Base-by-base conservation (phyloP, 2,113 vertebrate genomes). In the Sisor rabdophorus region DNA sequence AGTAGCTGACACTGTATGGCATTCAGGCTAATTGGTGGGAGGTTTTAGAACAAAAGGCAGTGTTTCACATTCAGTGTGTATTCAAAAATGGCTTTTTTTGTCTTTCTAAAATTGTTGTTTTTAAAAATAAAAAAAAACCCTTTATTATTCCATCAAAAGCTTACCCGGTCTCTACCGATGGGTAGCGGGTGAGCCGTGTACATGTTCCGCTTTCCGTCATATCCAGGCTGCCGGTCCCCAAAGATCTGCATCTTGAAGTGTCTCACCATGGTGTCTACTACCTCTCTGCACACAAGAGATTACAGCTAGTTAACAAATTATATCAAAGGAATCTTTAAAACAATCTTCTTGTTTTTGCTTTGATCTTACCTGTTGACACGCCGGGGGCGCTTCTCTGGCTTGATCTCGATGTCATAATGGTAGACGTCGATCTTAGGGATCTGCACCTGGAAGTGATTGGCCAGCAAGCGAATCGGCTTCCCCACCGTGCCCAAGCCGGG, bases 201-300 rank as follows among this genome's bases (percentile, higher is more conserved):
- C 97, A 99, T 99, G 88, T 99, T 99, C 83, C 96, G 92, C 88
- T 99, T 99, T 80, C 97, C 97, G 44, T 99, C 97, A 2, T 99
- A 99, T 0, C 97, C 96, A 60, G 97, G 97, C 84, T 99, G 97
- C 30, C 96, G 92, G 84, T 99, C 97, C 63, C 97, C 97, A 89
- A 99, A 99, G 84, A 99, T 98, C 73, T 98, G 97, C 96, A 99
- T 99, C 92, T 98, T 99, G 89, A 99, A 99, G 88, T 99, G 96
- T 59, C 97, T 93, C 72, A 99, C 97, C 97, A 99, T 98, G 6
- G 97, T 99, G 78, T 99, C 97, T 84, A 99, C 96, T 79, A 98
- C 97, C 85, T 99, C 97, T 89, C 97, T 99, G 63, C 59, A 83
- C 24, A 36, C 32, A 30, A 28, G 1, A 0, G 24, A 40, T 61